phyloP scores from a whole-genome alignment of 2,888 invertebrate species.

The Noctua janthina region DNA sequence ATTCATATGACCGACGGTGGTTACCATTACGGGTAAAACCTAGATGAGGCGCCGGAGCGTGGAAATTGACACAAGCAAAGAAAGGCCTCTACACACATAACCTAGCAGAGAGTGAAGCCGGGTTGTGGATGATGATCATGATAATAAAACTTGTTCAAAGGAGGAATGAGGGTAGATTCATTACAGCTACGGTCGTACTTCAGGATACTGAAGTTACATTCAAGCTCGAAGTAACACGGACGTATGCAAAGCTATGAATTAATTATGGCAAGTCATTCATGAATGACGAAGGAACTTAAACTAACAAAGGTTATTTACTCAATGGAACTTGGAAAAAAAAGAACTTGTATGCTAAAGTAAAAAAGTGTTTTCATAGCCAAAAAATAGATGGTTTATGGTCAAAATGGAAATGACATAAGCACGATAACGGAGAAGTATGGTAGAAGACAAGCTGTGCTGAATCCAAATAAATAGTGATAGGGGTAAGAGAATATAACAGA shows the following conservation, averaged over 20 bases:
- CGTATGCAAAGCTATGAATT: conserved; percentile 18
- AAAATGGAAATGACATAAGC: not conserved
- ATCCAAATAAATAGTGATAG: not conserved
- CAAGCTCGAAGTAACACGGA: conserved; percentile 6
- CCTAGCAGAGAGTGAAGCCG: not conserved
- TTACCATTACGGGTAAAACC: not conserved
- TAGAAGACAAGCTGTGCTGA: not conserved
- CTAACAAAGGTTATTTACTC: not conserved
- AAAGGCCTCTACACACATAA: not conserved
- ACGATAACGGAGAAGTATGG: not conserved
- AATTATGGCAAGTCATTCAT: conserved; percentile 24
- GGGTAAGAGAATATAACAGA: not conserved
- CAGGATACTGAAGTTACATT: conserved; percentile 19
- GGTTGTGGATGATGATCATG: not conserved
- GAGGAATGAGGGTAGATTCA: conserved; percentile 18
- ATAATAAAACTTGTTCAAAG: not conserved
- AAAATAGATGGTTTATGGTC: not conserved
- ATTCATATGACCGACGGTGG: not conserved
- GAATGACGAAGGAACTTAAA: not conserved
- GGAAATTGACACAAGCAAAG: not conserved
- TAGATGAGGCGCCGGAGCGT: not conserved
- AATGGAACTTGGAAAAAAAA: not conserved
- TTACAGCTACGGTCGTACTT: conserved; percentile 15
- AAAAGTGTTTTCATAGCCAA: not conserved
- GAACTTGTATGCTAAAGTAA: not conserved